Conservation (phyloP, 1,140 invertebrate genomes). For the Parasteatoda tepidariorum region DNA sequence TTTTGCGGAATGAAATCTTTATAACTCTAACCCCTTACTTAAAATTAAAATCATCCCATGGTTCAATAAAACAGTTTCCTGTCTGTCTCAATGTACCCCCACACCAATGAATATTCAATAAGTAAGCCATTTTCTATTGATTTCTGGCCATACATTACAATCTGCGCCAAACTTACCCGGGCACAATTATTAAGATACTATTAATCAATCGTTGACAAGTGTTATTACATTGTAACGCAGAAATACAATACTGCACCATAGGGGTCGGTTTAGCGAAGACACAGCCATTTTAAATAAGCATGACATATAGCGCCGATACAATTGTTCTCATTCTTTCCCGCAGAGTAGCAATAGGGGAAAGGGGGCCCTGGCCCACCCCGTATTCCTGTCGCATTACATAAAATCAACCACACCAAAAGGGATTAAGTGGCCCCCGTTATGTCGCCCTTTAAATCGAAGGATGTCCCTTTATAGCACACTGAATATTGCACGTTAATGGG, state of each 20-base stretch:
- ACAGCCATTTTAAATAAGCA: constrained; percentile 6
- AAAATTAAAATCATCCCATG: no score
- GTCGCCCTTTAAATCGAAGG: background rate
- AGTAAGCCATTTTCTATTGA: background rate
- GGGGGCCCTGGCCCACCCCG: background rate
- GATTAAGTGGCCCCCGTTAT: constrained; percentile 1
- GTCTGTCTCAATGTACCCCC: no score
- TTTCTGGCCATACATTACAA: background rate
- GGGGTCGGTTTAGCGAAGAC: background rate
- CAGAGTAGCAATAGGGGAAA: background rate
- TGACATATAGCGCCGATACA: background rate
- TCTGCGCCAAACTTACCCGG: background rate
- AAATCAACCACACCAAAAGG: background rate
- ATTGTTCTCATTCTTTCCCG: background rate
- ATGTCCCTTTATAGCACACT: constrained; percentile 6
- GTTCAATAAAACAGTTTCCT: no score
- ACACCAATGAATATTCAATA: background rate
- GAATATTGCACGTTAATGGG: constrained; percentile 18
- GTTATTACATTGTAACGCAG: background rate
- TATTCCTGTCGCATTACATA: background rate
- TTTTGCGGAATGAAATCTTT: no score
- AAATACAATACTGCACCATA: no score
- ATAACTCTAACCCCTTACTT: no score
- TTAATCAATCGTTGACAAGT: background rate
- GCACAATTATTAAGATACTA: constrained; percentile 6